These are phyloP conservation scores for Stenopsyche tienmushanensis DNA, from an alignment of 1,140 invertebrate species.

Conservation along the genomic window DNA sequence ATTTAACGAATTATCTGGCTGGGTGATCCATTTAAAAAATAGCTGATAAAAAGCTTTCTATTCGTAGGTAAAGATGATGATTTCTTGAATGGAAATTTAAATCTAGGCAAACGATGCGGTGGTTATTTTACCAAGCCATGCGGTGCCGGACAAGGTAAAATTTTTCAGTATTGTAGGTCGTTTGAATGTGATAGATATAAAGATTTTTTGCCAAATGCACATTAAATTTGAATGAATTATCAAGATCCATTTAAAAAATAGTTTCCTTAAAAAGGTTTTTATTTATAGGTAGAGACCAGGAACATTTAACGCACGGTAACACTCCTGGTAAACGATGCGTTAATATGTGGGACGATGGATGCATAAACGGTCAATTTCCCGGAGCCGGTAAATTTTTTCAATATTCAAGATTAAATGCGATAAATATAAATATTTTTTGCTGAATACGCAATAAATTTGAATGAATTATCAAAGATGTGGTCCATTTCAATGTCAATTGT, in stretches of 20 bases:
- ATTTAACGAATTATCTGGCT: too few species aligned
- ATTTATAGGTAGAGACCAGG: slow-evolving; percentile 48
- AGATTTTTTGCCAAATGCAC: neutral
- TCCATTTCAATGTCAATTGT: neutral
- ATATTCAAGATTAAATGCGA: neutral
- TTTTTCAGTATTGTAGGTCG: neutral
- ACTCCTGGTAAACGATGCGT: slow-evolving; percentile 46
- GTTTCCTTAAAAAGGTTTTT: too few species aligned
- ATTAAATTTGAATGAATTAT: too few species aligned
- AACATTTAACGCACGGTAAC: slow-evolving; percentile 46
- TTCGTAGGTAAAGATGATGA: slow-evolving; percentile 46
- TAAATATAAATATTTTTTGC: neutral
- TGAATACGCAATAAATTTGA: neutral
- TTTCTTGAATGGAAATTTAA: slow-evolving; percentile 46
- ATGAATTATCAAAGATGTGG: neutral
- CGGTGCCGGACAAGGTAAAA: slow-evolving; percentile 48
- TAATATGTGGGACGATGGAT: slow-evolving; percentile 53
- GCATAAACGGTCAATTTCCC: slow-evolving; percentile 48
- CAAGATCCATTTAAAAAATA: too few species aligned
- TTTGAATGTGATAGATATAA: neutral
- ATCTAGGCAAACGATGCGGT: slow-evolving; percentile 48
- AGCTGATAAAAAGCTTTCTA: too few species aligned
- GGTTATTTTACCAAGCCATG: too few species aligned
- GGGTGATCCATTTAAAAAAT: too few species aligned
- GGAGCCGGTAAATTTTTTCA: slow-evolving; percentile 46